Conservation (phyloP, 1,140 invertebrate species). For the Grapholita molesta region DNA sequence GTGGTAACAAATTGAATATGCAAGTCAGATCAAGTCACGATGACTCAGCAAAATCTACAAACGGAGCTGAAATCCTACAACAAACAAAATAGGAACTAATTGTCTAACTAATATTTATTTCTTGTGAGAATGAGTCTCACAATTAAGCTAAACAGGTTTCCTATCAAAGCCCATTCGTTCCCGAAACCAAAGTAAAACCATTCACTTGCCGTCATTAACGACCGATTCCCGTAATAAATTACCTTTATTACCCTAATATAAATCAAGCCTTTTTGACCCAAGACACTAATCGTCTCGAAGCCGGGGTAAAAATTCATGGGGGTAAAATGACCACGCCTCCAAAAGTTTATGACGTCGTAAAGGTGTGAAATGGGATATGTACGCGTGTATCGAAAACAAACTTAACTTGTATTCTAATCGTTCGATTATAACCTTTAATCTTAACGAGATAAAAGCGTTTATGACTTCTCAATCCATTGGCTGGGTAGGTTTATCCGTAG, state of each 20-base stretch:
- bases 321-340: background rate
- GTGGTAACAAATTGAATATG: no score
- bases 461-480: background rate
- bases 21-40: background rate
- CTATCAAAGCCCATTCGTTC: background rate
- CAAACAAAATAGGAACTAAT: background rate
- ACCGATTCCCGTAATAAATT: slow-evolving; percentile 32
- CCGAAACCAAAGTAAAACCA: slow-evolving; percentile 2
- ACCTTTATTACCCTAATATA: slow-evolving; percentile 29
- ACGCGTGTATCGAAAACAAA: slow-evolving; percentile 21
- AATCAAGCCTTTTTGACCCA: slow-evolving; percentile 31
- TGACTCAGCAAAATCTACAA: background rate
- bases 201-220: slow-evolving; percentile 27
- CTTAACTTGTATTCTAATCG: background rate
- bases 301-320: slow-evolving; percentile 9
- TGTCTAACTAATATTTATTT: background rate
- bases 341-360: slow-evolving; percentile 23
- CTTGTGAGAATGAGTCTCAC: background rate
- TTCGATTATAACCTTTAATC: background rate
- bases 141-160: background rate
- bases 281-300: slow-evolving; percentile 3
- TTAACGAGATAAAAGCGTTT: background rate
- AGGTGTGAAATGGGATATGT: slow-evolving; percentile 29
- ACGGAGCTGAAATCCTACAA: background rate
- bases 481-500: background rate